Evolutionary conservation across 2,797 vertebrate genomes (phyloP).

Genomic region (Myiotriccus ornatus): DNA sequence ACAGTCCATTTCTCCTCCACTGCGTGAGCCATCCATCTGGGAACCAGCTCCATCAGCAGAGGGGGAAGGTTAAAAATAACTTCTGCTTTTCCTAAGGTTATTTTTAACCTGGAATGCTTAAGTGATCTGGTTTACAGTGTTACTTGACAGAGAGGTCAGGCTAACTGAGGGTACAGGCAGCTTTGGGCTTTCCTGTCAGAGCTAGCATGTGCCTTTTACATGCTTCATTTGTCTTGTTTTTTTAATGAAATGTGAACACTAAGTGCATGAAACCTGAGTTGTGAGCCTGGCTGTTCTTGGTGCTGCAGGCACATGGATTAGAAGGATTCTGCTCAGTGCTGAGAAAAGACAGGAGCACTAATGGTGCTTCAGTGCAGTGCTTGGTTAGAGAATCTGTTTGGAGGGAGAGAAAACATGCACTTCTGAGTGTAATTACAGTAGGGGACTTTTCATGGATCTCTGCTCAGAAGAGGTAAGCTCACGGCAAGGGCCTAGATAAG

Average conservation of each 20-base stretch:
- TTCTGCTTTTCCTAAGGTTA: not conserved
- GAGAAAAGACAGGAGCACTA: not conserved
- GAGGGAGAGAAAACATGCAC: not conserved
- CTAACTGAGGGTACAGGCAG: not conserved
- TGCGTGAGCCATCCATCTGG: not conserved
- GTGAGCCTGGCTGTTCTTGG: not conserved
- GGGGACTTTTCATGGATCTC: not conserved
- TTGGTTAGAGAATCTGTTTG: not conserved
- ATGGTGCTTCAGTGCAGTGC: not conserved
- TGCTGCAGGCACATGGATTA: not conserved
- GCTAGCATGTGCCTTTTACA: not conserved
- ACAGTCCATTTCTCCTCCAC: not conserved
- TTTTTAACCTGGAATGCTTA: slow-evolving; percentile 37
- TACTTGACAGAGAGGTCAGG: not conserved
- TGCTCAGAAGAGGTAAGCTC: not conserved
- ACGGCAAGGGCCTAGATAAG: not conserved
- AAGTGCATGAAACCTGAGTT: not conserved
- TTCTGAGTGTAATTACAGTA: not conserved
- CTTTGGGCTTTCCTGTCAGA: not conserved
- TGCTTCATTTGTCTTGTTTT: not conserved
- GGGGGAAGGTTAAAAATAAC: slow-evolving; percentile 20
- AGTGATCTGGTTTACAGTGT: not conserved
- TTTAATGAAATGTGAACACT: not conserved
- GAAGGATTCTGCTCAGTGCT: not conserved
- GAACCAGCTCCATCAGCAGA: not conserved